Conservation (phyloP, 2,888 invertebrate species). For the Melinopterus prodromus region DNA sequence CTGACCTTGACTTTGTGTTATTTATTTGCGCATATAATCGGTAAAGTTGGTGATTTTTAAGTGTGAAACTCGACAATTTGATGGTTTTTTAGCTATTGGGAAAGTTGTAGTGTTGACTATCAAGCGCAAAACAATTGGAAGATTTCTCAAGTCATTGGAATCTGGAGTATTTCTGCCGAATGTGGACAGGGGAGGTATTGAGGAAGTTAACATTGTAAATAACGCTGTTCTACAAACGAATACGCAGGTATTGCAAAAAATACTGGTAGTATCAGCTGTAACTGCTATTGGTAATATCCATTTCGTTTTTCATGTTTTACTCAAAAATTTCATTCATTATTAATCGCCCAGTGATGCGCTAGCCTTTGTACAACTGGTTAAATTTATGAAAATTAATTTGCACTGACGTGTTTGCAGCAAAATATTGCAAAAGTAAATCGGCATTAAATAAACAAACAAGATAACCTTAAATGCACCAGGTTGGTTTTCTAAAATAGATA, state of each 20-base stretch:
- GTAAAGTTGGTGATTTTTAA: constrained; percentile 19
- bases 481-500: too few species aligned
- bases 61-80: neutral
- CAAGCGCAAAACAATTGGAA: constrained; percentile 34
- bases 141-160: constrained; percentile 37
- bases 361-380: too few species aligned
- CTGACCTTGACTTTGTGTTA: constrained; percentile 38
- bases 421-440: too few species aligned
- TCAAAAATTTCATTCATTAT: too few species aligned
- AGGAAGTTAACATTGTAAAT: constrained; percentile 37
- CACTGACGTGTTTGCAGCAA: too few species aligned
- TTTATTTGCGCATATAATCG: constrained; percentile 38
- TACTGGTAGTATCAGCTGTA: neutral
- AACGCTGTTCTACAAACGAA: constrained; percentile 35
- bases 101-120: constrained; percentile 35
- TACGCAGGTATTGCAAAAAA: constrained; percentile 23
- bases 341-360: too few species aligned
- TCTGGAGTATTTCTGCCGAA: constrained; percentile 35
- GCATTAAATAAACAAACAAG: too few species aligned
- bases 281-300: too few species aligned
- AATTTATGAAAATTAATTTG: too few species aligned
- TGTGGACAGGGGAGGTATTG: constrained; percentile 35
- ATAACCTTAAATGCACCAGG: too few species aligned
- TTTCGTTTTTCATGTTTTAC: too few species aligned
- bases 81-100: constrained; percentile 35